phyloP scores from a whole-genome alignment of 2,113 vertebrate species.

The Emydocephalus ijimae region DNA sequence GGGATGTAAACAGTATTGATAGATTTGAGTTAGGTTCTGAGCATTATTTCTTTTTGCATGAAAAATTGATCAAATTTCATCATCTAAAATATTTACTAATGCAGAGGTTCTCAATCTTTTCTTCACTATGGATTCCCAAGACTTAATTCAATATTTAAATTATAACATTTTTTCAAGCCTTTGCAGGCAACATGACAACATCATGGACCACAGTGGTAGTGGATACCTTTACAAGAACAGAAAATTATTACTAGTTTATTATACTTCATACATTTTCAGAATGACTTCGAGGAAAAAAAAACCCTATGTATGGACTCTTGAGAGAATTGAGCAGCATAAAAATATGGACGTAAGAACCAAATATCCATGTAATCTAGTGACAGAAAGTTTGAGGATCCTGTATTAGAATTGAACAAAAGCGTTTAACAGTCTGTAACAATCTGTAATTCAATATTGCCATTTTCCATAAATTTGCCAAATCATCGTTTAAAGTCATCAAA shows the following conservation, averaged over 20 bases:
- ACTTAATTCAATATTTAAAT: too few relatives aligned
- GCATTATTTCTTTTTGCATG: background rate
- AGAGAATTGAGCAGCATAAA: too few relatives aligned
- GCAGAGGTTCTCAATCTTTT: too few relatives aligned
- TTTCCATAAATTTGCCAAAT: background rate
- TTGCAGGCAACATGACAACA: too few relatives aligned
- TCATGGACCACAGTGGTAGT: too few relatives aligned
- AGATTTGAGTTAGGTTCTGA: background rate
- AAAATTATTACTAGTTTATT: background rate
- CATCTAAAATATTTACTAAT: background rate
- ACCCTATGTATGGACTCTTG: background rate
- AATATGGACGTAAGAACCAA: background rate
- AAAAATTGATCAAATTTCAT: background rate
- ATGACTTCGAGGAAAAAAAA: background rate
- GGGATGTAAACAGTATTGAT: background rate
- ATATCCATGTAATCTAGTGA: background rate
- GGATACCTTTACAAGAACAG: background rate
- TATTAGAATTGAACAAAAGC: background rate
- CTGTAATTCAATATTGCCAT: background rate
- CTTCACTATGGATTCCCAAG: too few relatives aligned
- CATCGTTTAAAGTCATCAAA: background rate
- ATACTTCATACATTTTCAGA: background rate
- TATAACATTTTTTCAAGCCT: too few relatives aligned
- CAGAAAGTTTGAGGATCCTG: background rate
- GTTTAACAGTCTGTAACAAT: background rate